Evolutionary conservation across 1,140 invertebrate species (phyloP), one percentile per base, ranked within the genome.

Genomic region (Calycopis cecrops): DNA sequence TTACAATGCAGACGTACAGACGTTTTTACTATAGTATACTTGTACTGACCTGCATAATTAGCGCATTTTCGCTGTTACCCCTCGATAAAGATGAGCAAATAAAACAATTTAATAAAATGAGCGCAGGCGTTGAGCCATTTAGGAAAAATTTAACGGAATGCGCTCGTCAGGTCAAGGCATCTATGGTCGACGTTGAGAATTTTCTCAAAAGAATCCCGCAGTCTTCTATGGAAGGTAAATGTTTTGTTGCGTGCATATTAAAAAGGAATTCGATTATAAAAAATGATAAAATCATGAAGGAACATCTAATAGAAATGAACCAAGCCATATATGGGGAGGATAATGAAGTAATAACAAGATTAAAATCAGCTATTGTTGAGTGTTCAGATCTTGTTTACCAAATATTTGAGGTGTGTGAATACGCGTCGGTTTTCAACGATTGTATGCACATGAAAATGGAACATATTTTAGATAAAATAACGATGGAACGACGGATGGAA

Each of bases 361-460:
- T 86, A 9, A 78, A 71, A 56, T 57, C 52, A 2, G 83, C 83
- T 6, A 71, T 81, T 37, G 47, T 21, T 0, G 80, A 86, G 58
- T 86, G 83, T 35, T 58, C 48, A 21, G 57, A 69, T 33, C 68
- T 63, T 0, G 68, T 80, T 3, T 73, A 77, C 9, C 67, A 61
- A 9, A 75, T 86, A 12, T 86, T 85, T 37, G 83, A 86, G 53
- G 76, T 86, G 18, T 86, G 83, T 48, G 83, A 86, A 61, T 86
- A 80, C 37, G 79, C 83, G 10, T 82, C 83, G 0, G 63, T 82
- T 7, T 86, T 86, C 40, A 86, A 86, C 16, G 83, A 86, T 53
- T 86, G 83, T 48, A 86, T 86, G 83, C 79, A 86, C 69, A 79
- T 85, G 65, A 83, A 80, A 50, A 85, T 83, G 79, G 83, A 85